phyloP scores from a whole-genome alignment of 2,113 vertebrate genomes.

The Xiphophorus hellerii region DNA sequence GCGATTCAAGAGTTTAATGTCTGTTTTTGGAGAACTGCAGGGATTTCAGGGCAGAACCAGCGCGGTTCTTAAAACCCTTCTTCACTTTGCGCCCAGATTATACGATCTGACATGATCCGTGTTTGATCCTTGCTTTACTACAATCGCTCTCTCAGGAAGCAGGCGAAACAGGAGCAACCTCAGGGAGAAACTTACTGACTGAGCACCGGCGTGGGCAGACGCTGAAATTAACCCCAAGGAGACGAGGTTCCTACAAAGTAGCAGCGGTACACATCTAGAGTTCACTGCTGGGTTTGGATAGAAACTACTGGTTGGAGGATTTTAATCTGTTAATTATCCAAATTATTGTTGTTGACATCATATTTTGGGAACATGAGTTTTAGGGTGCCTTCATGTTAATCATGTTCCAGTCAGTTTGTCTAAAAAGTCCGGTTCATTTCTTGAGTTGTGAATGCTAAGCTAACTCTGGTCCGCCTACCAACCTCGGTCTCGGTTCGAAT shows the following conservation, averaged over 20 bases:
- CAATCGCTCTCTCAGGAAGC: neutral
- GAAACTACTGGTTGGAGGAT: neutral
- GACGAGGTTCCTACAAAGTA: no score
- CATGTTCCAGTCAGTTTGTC: no score
- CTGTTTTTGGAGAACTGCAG: constrained; percentile 36
- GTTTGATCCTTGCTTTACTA: constrained; percentile 61
- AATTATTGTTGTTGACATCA: no score
- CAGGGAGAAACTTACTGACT: neutral
- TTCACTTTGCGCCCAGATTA: constrained; percentile 27
- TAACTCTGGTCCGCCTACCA: no score
- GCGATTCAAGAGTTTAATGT: constrained; percentile 43
- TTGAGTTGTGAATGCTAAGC: no score
- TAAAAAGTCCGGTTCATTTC: no score
- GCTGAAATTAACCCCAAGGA: neutral
- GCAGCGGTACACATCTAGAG: neutral
- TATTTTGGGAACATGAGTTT: no score
- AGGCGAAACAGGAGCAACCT: neutral
- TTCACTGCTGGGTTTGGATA: neutral
- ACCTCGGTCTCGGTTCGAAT: no score
- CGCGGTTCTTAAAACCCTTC: constrained; percentile 23
- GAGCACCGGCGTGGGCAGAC: no score
- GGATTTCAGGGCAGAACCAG: constrained; percentile 40
- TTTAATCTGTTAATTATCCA: no score
- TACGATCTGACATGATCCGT: constrained; percentile 41
- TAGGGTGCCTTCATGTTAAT: no score